phyloP scores from a whole-genome alignment of 2,797 vertebrate species.

The Typhlichthys eigenmanni region DNA sequence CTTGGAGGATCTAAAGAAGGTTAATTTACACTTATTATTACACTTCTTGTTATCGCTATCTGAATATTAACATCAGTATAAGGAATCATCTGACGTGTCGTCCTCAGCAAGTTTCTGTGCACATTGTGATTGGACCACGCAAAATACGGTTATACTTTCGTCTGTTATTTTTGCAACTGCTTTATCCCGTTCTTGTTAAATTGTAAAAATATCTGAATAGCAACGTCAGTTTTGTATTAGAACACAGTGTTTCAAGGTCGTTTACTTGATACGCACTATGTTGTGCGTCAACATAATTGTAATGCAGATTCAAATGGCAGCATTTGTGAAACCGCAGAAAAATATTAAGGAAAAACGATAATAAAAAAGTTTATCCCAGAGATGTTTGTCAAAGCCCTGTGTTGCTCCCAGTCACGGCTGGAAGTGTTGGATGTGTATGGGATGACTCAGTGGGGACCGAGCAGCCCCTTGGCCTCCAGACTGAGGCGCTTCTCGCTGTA shows the following conservation, averaged over 20 bases:
- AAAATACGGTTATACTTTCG: too few relatives aligned
- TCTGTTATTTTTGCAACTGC: too few relatives aligned
- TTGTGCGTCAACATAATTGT: constrained; percentile 43
- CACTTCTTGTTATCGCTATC: too few relatives aligned
- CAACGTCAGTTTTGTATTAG: constrained; percentile 4
- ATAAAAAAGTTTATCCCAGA: constrained; percentile 45
- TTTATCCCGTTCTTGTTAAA: background rate
- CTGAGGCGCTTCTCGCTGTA: constrained; percentile 68
- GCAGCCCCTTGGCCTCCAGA: constrained; percentile 63
- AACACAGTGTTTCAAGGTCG: constrained; percentile 71
- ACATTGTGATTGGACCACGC: too few relatives aligned
- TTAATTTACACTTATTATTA: too few relatives aligned
- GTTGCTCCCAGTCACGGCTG: constrained; percentile 66
- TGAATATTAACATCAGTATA: too few relatives aligned
- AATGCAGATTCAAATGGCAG: constrained; percentile 57
- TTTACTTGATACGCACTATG: constrained; percentile 48
- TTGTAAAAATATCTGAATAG: constrained; percentile 13
- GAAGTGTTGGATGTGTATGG: constrained; percentile 63
- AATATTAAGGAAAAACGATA: constrained; percentile 11
- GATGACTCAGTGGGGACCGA: constrained; percentile 50
- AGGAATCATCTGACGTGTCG: too few relatives aligned
- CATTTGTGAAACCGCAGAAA: constrained; percentile 51
- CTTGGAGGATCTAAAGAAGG: too few relatives aligned
- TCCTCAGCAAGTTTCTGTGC: too few relatives aligned
- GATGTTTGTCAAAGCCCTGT: constrained; percentile 68